Conservation (phyloP, 2,113 vertebrate genomes). For the Phalacrocorax carbo region DNA sequence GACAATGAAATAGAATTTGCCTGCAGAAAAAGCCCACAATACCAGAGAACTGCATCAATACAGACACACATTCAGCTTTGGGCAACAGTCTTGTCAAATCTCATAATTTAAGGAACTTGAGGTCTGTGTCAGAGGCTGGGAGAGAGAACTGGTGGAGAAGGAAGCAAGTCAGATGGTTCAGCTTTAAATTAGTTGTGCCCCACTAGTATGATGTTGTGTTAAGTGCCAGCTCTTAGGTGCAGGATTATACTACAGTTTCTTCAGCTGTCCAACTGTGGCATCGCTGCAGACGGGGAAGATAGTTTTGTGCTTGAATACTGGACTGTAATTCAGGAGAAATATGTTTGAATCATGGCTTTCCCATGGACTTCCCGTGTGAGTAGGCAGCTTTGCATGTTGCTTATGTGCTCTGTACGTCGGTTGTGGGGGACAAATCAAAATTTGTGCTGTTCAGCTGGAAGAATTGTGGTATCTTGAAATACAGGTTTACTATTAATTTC, state of each 20-base stretch:
- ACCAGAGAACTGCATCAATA: neutral
- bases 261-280: neutral
- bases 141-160: neutral
- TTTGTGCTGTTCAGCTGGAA: neutral
- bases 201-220: neutral
- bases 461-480: neutral
- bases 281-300: neutral
- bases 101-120: neutral
- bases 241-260: neutral
- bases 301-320: neutral
- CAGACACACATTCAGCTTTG: neutral
- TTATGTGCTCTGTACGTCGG: neutral
- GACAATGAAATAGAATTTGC: neutral
- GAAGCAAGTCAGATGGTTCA: neutral
- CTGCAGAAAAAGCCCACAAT: neutral
- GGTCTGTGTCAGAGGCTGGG: neutral
- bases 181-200: neutral
- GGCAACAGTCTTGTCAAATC: neutral
- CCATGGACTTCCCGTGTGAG: neutral
- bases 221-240: neutral
- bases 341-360: neutral
- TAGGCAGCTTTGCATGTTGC: neutral
- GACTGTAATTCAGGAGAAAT: neutral
- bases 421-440: neutral
- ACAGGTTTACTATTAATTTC: neutral